Evolutionary conservation across 2,888 invertebrate species (phyloP), one percentile per base, ranked within the genome.

Genomic region (Hyppa rectilinea): DNA sequence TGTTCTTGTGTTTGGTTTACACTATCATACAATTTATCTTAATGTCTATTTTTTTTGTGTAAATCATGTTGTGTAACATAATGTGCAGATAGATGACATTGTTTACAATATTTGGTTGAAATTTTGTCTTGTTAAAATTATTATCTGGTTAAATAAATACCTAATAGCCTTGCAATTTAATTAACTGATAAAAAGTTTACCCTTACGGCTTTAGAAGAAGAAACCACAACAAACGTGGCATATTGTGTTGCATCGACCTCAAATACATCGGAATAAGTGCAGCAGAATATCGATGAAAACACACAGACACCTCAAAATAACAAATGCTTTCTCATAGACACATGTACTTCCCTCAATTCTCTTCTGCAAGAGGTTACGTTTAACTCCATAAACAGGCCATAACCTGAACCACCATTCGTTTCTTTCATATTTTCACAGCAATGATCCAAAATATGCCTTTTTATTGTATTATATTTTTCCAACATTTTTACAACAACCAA

Each of bases 11-110:
- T 36, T 38, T 34, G 49, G 40, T 71, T 45, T 66, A 55, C 47
- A 45, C 47, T 75, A 71, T 62, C 77, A 9, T 23, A 50, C 36
- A 36, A 75, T 71, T 59, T 76, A 66, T 71, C 58, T 59, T 45
- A 55, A 80, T 43, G 62, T 47, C 49, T 9, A 7, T 12, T 49
- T 55, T n/a, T 52, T 59, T 61, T 55, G 26, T 31, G 6, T 20
- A 5, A 56, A 49, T 38, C 26, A 43, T 47, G 43, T 69, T 53
- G 6, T 53, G 38, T 64, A 38, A 62, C 38, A 3, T 2, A 26
- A 58, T 6, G 4, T 23, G 17, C 7, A n/a, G 20, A 36, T 10
- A n/a, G 20, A 36, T 76, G 69, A 47, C 52, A 75, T 53, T 67
- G 75, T n/a, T 40, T 31, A 34, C 38, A 61, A 7, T 14, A 23